phyloP scores from a whole-genome alignment of 2,888 invertebrate genomes.

The Mayetiola destructor region DNA sequence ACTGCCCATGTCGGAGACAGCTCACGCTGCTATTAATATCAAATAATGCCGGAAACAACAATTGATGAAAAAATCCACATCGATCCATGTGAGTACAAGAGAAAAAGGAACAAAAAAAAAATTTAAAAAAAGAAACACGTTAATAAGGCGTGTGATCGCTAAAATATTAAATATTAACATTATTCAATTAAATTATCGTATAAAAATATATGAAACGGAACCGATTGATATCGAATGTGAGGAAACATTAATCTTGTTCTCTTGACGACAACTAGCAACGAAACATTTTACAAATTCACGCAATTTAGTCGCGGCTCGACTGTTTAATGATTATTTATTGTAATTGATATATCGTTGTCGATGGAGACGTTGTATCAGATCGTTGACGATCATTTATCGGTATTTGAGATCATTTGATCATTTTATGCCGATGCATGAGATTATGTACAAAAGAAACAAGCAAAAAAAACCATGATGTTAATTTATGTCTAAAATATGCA shows the following conservation, averaged over 20 bases:
- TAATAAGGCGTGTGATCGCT: not conserved
- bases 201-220: too few species aligned
- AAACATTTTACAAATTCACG: too few species aligned
- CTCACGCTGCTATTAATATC: conserved; percentile 48
- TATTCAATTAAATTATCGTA: too few species aligned
- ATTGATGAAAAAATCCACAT: not conserved
- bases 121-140: not conserved
- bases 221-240: too few species aligned
- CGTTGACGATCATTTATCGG: too few species aligned
- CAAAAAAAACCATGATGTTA: not conserved
- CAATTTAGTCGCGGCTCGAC: too few species aligned
- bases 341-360: conserved; percentile 13
- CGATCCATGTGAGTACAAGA: not conserved
- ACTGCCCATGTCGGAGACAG: conserved; percentile 93
- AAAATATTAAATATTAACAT: too few species aligned
- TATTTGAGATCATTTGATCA: too few species aligned
- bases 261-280: too few species aligned
- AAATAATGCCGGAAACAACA: not conserved
- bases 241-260: too few species aligned
- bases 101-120: not conserved
- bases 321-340: too few species aligned
- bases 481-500: conserved; percentile 7
- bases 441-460: not conserved
- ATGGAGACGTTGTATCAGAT: too few species aligned
- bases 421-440: not conserved